Evolutionary conservation across 2,888 invertebrate genomes (phyloP).

Genomic region (Tholera decimalis): DNA sequence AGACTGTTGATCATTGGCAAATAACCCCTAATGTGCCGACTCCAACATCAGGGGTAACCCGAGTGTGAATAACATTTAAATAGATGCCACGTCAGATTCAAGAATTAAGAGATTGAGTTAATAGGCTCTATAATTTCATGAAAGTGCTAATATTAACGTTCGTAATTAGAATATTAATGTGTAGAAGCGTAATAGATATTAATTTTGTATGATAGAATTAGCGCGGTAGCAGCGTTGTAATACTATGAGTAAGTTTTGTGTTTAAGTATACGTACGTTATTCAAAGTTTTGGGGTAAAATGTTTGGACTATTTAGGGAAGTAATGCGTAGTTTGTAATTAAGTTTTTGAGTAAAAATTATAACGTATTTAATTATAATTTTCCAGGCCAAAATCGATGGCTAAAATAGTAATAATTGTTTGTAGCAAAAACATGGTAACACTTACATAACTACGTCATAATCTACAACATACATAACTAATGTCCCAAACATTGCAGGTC

Average conservation of each 20-base stretch:
- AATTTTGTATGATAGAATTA: slow-evolving; percentile 55
- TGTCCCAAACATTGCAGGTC: too few relatives aligned
- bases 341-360: slow-evolving; percentile 13
- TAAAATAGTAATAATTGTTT: too few relatives aligned
- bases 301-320: slow-evolving; percentile 40
- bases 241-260: slow-evolving; percentile 30
- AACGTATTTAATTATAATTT: not conserved
- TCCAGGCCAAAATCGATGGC: not conserved
- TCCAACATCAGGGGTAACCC: slow-evolving; percentile 47
- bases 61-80: slow-evolving; percentile 53
- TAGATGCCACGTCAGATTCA: slow-evolving; percentile 50
- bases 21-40: slow-evolving; percentile 60
- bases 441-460: too few relatives aligned
- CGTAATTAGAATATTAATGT: slow-evolving; percentile 50
- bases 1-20: slow-evolving; percentile 63
- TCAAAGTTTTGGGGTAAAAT: slow-evolving; percentile 30
- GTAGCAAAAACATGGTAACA: too few relatives aligned
- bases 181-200: slow-evolving; percentile 45
- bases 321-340: slow-evolving; percentile 16
- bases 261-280: slow-evolving; percentile 19
- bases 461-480: too few relatives aligned
- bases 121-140: slow-evolving; percentile 50
- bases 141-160: slow-evolving; percentile 59
- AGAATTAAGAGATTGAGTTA: slow-evolving; percentile 49
- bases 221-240: slow-evolving; percentile 5